These are phyloP conservation scores for Acleris emargana DNA, from an alignment of 2,888 invertebrate species.

Conservation along the genomic window DNA sequence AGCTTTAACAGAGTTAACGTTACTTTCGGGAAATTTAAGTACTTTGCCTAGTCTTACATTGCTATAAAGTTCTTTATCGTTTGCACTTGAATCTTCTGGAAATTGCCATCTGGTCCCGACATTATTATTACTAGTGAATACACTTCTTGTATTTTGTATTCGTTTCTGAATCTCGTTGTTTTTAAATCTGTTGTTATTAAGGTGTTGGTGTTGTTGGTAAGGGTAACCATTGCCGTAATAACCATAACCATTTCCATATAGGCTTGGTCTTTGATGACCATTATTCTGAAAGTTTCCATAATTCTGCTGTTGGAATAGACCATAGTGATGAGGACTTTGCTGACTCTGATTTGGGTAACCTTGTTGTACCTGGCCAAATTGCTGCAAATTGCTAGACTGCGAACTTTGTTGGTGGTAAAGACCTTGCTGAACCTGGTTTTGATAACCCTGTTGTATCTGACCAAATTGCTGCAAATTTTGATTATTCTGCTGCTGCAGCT, in stretches of 20 bases:
- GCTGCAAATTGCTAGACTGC: too few species aligned
- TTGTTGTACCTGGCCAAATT: background rate
- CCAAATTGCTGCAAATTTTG: conserved; percentile 13
- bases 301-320: conserved; percentile 29
- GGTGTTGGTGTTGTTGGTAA: conserved; percentile 47
- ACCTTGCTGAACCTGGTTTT: background rate
- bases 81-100: conserved; percentile 48
- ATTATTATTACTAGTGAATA: conserved; percentile 40
- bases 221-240: conserved; percentile 52
- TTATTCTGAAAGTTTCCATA: conserved; percentile 37
- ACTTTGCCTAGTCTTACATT: conserved; percentile 42
- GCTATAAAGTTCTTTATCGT: conserved; percentile 10
- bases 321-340: conserved; percentile 36
- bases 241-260: conserved; percentile 40
- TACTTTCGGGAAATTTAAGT: conserved; percentile 47
- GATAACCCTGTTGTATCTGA: too few species aligned
- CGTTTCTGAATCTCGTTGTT: conserved; percentile 56
- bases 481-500: conserved; percentile 13
- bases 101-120: conserved; percentile 58
- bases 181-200: conserved; percentile 36
- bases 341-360: too few species aligned
- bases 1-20: conserved; percentile 31
- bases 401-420: conserved; percentile 31
- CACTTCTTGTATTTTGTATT: conserved; percentile 63
- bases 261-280: conserved; percentile 40